A percentile compares a stretch with the other conserved stretches of the same genome.
Evolutionary conservation across 2,888 invertebrate species (phyloP).

Genomic region (Microctonus aethiopoides): DNA sequence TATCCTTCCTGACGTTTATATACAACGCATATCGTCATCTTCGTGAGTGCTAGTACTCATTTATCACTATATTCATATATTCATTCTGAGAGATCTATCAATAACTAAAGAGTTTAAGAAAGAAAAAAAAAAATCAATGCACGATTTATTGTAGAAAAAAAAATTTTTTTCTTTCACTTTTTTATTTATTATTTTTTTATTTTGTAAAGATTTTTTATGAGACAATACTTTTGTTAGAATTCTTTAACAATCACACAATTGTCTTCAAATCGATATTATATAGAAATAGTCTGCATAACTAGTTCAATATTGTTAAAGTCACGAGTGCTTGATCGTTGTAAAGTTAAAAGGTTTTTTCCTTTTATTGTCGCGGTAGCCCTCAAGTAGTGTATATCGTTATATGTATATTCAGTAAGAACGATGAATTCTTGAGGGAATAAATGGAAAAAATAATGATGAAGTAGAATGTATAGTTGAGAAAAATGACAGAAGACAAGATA

Average conservation of each 20-base stretch:
- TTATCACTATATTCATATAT: not conserved
- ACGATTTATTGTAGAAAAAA: not conserved
- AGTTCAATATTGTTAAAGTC: slow-evolving; percentile 2
- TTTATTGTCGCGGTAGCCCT: not conserved
- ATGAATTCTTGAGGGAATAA: not conserved
- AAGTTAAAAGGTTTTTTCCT: not conserved
- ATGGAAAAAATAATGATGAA: not conserved
- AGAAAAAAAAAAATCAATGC: not conserved
- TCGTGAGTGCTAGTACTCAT: not conserved
- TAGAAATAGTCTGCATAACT: not conserved
- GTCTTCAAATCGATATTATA: not conserved
- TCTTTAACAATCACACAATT: not conserved
- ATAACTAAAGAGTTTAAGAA: not conserved
- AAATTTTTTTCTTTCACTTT: too few species aligned
- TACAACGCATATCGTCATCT: not conserved
- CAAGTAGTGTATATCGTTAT: not conserved
- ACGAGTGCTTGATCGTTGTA: not conserved
- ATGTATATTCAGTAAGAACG: not conserved
- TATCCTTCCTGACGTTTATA: not conserved
- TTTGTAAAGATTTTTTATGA: not conserved
- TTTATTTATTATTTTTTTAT: too few species aligned
- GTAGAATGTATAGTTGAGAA: not conserved
- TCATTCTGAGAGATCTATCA: not conserved
- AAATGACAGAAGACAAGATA: not conserved
- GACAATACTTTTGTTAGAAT: not conserved